These are phyloP conservation scores for Aphidius gifuensis DNA, from an alignment of 1,140 invertebrate species.

Conservation along the genomic window DNA sequence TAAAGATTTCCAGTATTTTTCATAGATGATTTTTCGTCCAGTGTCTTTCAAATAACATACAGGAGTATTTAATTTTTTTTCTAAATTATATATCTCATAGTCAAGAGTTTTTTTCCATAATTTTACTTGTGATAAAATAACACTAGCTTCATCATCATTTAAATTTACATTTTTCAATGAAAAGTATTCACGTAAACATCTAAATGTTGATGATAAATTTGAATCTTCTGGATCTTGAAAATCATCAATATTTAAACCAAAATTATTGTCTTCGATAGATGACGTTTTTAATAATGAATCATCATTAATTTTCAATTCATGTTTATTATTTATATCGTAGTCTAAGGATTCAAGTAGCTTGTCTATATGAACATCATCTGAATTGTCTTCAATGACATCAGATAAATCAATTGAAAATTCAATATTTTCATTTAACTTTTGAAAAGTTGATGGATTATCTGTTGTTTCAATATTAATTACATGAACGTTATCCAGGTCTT, in stretches of 20 bases:
- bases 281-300: conserved; percentile 10
- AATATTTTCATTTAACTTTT: conserved; percentile 32
- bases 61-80: conserved; percentile 23
- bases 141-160: conserved; percentile 20
- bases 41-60: conserved; percentile 28
- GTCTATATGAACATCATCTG: conserved; percentile 19
- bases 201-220: no score
- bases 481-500: conserved; percentile 16
- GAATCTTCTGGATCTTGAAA: conserved; percentile 18
- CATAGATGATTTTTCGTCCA: conserved; percentile 28
- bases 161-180: conserved; percentile 4
- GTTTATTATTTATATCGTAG: conserved; percentile 7
- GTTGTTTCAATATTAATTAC: conserved; percentile 24
- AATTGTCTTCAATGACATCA: conserved; percentile 7
- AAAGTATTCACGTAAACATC: neutral
- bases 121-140: conserved; percentile 27
- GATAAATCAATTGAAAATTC: conserved; percentile 32
- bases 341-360: conserved; percentile 21
- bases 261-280: conserved; percentile 5
- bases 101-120: conserved; percentile 41
- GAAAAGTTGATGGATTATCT: conserved; percentile 25
- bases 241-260: conserved; percentile 15
- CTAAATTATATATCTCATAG: conserved; percentile 40
- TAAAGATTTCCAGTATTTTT: conserved; percentile 34
- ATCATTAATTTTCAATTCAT: conserved; percentile 4